A percentile compares a stretch with the other conserved stretches of the same genome.
phyloP scores from a whole-genome alignment of 2,113 vertebrate genomes.

The Neogale vison region DNA sequence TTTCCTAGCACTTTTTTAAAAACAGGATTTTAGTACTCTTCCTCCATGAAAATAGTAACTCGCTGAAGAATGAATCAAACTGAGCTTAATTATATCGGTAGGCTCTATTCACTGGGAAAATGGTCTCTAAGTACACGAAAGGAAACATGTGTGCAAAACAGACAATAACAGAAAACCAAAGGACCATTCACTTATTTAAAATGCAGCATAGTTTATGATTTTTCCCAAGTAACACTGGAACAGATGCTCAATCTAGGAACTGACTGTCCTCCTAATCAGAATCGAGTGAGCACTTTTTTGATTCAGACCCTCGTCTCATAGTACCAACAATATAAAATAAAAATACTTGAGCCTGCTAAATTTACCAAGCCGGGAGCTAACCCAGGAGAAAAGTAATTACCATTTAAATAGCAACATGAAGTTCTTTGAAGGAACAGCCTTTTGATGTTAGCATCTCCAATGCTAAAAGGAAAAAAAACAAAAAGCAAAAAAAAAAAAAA shows the following conservation, averaged over 20 bases:
- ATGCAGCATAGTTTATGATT: neutral
- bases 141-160: neutral
- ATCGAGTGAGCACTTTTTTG: slow-evolving; percentile 43
- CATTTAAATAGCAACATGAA: slow-evolving; percentile 83
- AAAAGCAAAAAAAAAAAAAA: neutral
- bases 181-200: neutral
- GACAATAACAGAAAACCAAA: slow-evolving; percentile 55
- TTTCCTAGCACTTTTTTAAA: neutral
- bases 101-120: slow-evolving; percentile 7
- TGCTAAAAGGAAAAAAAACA: slow-evolving; percentile 60
- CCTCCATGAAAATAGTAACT: neutral
- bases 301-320: slow-evolving; percentile 53
- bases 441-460: slow-evolving; percentile 80
- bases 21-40: neutral
- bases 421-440: slow-evolving; percentile 79
- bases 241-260: slow-evolving; percentile 25
- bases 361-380: slow-evolving; percentile 72
- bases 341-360: slow-evolving; percentile 68
- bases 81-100: neutral
- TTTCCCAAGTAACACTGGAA: slow-evolving; percentile 19
- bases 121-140: slow-evolving; percentile 30
- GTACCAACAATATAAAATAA: slow-evolving; percentile 72
- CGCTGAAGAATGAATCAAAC: slow-evolving; percentile 38
- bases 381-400: slow-evolving; percentile 78
- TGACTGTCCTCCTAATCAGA: slow-evolving; percentile 57